phyloP scores from a whole-genome alignment of 92 coral and sea anemone species.

The Zoanthus sansibaricus region DNA sequence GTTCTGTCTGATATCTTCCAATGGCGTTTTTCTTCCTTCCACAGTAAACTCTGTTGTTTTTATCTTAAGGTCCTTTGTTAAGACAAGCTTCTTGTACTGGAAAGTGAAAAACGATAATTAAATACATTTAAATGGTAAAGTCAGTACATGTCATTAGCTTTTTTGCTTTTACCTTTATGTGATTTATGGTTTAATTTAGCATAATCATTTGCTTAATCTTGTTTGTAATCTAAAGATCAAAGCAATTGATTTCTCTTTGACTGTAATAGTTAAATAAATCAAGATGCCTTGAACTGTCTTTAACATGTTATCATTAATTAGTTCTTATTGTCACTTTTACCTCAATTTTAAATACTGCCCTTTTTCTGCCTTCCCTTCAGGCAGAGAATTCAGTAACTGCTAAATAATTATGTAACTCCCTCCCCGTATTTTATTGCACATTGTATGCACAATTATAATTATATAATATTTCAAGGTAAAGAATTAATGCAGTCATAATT shows the following conservation, averaged over 20 bases:
- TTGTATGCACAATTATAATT: not conserved
- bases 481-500: not conserved
- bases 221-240: not conserved
- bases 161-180: not conserved
- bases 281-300: not conserved
- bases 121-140: not conserved
- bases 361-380: not conserved
- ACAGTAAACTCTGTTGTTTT: conserved; percentile 35
- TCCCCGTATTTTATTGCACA: not conserved
- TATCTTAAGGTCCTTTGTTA: conserved; percentile 17
- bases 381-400: not conserved
- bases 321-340: not conserved
- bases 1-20: conserved; percentile 43
- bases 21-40: conserved; percentile 65
- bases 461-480: not conserved
- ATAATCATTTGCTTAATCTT: not conserved
- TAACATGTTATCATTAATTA: not conserved
- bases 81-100: conserved; percentile 43
- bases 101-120: not conserved
- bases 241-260: not conserved
- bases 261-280: not conserved
- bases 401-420: not conserved
- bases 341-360: not conserved
- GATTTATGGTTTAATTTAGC: conserved; percentile 1
- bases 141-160: not conserved